Evolutionary conservation across 37 sponge, comb jelly and placozoan genomes (phyloP).

Genomic region (Halisarca cf. caerulea): DNA sequence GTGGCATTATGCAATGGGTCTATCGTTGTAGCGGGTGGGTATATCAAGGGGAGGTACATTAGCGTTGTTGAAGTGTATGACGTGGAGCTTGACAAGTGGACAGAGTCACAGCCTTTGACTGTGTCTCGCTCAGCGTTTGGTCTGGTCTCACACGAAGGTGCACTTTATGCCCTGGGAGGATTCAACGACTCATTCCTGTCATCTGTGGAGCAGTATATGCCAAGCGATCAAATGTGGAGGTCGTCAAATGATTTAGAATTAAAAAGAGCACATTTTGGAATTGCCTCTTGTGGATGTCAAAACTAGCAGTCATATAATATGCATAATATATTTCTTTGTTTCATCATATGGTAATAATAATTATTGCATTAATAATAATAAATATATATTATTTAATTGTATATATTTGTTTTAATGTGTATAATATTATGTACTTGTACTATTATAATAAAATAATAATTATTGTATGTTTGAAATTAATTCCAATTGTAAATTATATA

Average conservation of each 20-base stretch:
- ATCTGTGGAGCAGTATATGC: conserved; percentile 46
- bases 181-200: conserved; percentile 50
- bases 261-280: conserved; percentile 57
- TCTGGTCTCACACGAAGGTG: conserved; percentile 33
- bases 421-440: no score
- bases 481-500: no score
- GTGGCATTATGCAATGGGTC: conserved; percentile 37
- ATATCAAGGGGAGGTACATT: conserved; percentile 28
- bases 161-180: conserved; percentile 62
- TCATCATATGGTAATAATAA: no score
- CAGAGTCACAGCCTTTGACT: conserved; percentile 19
- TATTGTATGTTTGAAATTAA: no score
- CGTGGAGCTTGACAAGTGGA: conserved; percentile 46
- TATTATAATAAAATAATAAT: no score
- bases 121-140: conserved; percentile 49
- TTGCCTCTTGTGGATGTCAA: background rate
- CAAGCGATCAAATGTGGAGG: conserved; percentile 30
- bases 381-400: no score
- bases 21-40: conserved; percentile 64
- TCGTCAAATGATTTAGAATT: conserved; percentile 15
- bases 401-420: no score
- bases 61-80: conserved; percentile 53
- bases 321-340: no score
- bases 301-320: no score
- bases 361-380: no score